Percentiles rank a stretch among this genome's conserved stretches.
Conservation (phyloP, 2,797 vertebrate species). For the Poecilia velifera region DNA sequence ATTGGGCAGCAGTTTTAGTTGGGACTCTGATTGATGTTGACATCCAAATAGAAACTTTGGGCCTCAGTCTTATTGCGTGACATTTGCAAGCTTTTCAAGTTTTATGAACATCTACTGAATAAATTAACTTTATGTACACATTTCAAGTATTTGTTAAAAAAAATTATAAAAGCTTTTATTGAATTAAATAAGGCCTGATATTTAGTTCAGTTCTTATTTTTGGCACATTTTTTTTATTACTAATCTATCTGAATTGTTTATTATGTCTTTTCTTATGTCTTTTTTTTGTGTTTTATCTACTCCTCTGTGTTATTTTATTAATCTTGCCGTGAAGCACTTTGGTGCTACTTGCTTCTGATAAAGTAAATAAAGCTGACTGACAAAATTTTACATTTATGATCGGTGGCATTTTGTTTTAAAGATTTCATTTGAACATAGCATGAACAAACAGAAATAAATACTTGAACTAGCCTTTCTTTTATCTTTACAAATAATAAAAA, state of each 20-base stretch:
- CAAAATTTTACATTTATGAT: neutral
- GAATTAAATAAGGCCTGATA: too few species aligned
- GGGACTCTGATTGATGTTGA: neutral
- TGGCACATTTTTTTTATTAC: too few species aligned
- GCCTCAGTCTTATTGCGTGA: neutral
- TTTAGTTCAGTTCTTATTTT: too few species aligned
- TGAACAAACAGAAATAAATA: neutral
- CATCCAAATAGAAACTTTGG: neutral
- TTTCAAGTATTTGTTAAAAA: neutral
- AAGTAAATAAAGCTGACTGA: neutral
- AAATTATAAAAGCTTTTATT: too few species aligned
- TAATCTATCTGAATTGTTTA: too few species aligned
- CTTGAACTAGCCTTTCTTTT: neutral
- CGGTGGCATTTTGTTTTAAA: neutral
- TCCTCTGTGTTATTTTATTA: neutral
- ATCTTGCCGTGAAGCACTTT: neutral
- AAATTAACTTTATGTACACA: neutral
- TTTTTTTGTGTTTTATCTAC: neutral
- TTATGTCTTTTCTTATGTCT: too few species aligned
- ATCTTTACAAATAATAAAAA: neutral
- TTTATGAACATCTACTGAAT: neutral
- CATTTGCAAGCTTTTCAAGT: neutral
- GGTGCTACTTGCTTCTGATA: neutral
- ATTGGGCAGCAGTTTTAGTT: neutral
- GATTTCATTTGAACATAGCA: neutral